These are phyloP conservation scores for Silurus glanis DNA, from an alignment of 2,113 vertebrate genomes.

Conservation along the genomic window DNA sequence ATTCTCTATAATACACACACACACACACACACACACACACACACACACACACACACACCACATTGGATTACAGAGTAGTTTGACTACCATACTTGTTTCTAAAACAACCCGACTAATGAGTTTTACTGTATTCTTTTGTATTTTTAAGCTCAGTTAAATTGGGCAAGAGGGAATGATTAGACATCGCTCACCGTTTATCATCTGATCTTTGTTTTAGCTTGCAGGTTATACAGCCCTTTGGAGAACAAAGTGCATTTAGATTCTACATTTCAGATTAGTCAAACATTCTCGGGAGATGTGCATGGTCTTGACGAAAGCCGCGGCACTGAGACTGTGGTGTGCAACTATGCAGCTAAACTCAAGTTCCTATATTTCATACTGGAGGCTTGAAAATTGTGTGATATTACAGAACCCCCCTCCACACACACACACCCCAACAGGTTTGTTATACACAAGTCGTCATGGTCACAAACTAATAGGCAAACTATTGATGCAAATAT, in stretches of 20 bases:
- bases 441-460: background rate
- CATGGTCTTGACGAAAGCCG: background rate
- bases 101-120: background rate
- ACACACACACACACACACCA: background rate
- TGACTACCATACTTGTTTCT: background rate
- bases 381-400: background rate
- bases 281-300: background rate
- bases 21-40: no score
- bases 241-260: background rate
- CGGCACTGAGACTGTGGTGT: background rate
- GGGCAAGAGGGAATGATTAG: background rate
- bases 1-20: no score
- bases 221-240: background rate
- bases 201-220: background rate
- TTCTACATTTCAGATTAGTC: background rate
- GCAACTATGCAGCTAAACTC: background rate
- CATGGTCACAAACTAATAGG: background rate
- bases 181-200: background rate
- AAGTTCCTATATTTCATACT: background rate
- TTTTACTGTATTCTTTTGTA: background rate
- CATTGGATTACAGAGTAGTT: background rate
- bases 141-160: background rate
- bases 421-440: background rate
- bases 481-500: background rate
- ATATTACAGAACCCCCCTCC: background rate